A percentile compares a stretch with the other conserved stretches of the same genome.
These are phyloP conservation scores for Ophonus ardosiacus DNA, from an alignment of 2,888 invertebrate species.

Conservation along the genomic window DNA sequence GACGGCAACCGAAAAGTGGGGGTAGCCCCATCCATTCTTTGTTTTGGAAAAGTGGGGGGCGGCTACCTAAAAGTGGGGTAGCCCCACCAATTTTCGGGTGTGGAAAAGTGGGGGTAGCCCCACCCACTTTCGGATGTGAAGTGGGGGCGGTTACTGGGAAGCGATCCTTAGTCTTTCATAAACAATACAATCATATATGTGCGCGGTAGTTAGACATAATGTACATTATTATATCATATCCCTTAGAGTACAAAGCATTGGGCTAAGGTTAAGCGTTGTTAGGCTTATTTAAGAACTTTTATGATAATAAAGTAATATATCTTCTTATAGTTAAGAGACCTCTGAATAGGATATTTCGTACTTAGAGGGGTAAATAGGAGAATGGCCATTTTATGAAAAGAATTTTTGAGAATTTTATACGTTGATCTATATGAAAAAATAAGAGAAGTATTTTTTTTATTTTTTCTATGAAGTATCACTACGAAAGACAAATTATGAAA, in stretches of 20 bases:
- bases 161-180: slow-evolving; percentile 49
- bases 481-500: too few species aligned
- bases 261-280: slow-evolving; percentile 59
- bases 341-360: not conserved
- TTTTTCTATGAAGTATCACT: too few species aligned
- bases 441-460: too few species aligned
- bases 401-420: too few species aligned
- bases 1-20: too few species aligned
- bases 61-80: too few species aligned
- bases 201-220: slow-evolving; percentile 17
- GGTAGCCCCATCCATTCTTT: too few species aligned
- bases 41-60: too few species aligned
- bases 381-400: slow-evolving; percentile 31
- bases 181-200: slow-evolving; percentile 62
- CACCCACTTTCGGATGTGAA: too few species aligned
- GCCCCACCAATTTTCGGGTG: not conserved
- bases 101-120: too few species aligned
- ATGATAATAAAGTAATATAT: slow-evolving; percentile 64
- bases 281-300: slow-evolving; percentile 52
- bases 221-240: slow-evolving; percentile 58
- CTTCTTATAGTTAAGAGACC: slow-evolving; percentile 46
- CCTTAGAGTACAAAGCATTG: slow-evolving; percentile 62
- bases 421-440: too few species aligned
- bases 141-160: not conserved
- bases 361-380: not conserved